Conservation (phyloP, 2,888 invertebrate genomes). For the Drosophila mettleri region DNA sequence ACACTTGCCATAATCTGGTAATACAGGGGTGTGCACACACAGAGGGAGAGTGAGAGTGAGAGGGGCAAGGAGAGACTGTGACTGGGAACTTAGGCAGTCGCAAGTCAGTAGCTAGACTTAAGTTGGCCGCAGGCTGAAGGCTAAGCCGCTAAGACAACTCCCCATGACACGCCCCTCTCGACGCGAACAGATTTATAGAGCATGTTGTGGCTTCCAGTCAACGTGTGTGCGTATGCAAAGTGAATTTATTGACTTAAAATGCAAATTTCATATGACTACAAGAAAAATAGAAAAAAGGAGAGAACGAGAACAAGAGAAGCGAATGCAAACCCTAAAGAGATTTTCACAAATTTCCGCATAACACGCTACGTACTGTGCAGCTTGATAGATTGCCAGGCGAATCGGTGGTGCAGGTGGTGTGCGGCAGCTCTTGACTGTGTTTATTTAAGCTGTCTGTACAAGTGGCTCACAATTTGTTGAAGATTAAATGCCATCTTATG, state of each 20-base stretch:
- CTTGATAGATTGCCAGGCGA: slow-evolving; percentile 72
- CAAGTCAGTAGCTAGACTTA: slow-evolving; percentile 54
- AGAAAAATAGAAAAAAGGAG: slow-evolving; percentile 18
- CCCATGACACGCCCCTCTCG: slow-evolving; percentile 4
- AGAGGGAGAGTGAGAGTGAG: background rate
- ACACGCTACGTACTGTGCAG: slow-evolving; percentile 61
- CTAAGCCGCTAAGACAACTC: slow-evolving; percentile 52
- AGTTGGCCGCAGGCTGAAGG: slow-evolving; percentile 43
- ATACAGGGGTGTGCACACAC: slow-evolving; percentile 25
- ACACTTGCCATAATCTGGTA: slow-evolving; percentile 68
- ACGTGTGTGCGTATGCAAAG: slow-evolving; percentile 80
- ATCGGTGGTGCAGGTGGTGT: slow-evolving; percentile 18
- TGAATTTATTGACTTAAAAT: slow-evolving; percentile 85
- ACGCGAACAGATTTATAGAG: slow-evolving; percentile 76
- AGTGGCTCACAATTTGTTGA: slow-evolving; percentile 79
- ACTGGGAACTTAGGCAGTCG: slow-evolving; percentile 10
- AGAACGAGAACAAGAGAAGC: slow-evolving; percentile 6
- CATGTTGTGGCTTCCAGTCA: slow-evolving; percentile 67
- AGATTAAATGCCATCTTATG: slow-evolving; percentile 78
- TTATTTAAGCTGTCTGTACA: slow-evolving; percentile 78
- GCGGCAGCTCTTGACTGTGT: slow-evolving; percentile 51
- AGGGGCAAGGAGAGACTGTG: background rate
- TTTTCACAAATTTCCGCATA: slow-evolving; percentile 77
- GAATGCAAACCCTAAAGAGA: slow-evolving; percentile 54
- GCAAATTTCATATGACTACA: slow-evolving; percentile 79